Base-by-base conservation (phyloP, 2,797 vertebrate species). In the Peromyscus nudipes region DNA sequence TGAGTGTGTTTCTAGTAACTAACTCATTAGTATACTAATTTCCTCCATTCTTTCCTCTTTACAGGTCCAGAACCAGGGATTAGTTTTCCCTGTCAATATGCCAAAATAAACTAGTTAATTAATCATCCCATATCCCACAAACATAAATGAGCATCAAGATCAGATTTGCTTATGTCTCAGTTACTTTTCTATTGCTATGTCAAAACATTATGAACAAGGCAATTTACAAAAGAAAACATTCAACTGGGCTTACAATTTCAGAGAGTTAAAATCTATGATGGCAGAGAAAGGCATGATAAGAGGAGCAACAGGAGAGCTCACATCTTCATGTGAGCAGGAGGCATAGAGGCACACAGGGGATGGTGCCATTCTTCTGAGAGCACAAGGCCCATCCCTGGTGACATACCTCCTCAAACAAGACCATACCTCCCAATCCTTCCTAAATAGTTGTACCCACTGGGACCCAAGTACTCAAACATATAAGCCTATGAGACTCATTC, bases 61-160 rank as follows among this genome's bases (percentile, higher is more conserved):
- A 0, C 2, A 49, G 8, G 8, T 62, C 12, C 13, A 84, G 34
- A 4, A 11, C 0, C 17, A n/a, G n/a, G 85, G 17, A 1, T 27
- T 31, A 25, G 10, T 25, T 94, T 82, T 83, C 6, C 31, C 76
- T 71, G 3, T 23, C 75, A 8, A 29, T 76, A 4, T 69, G 81
- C 34, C 65, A 52, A 92, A 93, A 83, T 34, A n/a, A 52, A 73
- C 40, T 29, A 27, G 43, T 10, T 71, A 73, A 31, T 71, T 7
- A 77, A 1, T 7, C 6, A 57, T 65, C 17, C 4, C 29, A 23
- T 29, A 31, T 21, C 46, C 0, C 19, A 5, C 1, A 67, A 12
- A 43, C 1, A 29, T 69, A n/a, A 85, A 92, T 77, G 37, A 67
- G 37, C 10, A 43, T 40, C 31, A 77, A 43, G 5, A 16, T 31